phyloP scores from a whole-genome alignment of 2,113 vertebrate genomes.

The Siniperca knerii region DNA sequence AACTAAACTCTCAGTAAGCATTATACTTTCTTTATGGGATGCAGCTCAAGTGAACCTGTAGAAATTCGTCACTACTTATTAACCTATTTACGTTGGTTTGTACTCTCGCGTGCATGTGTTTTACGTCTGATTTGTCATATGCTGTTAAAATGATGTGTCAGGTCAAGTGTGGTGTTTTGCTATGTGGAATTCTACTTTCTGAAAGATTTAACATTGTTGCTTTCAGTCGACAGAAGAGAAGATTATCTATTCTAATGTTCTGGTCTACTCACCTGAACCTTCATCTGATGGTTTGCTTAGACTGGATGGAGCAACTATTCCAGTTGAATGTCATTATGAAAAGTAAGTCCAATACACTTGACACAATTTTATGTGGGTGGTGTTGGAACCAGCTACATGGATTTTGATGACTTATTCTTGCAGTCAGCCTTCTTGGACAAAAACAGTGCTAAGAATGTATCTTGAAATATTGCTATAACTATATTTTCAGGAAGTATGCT shows the following conservation, averaged over 20 bases:
- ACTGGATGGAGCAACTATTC: conserved; percentile 64
- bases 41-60: not conserved
- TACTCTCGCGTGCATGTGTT: too few species aligned
- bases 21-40: not conserved
- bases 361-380: not conserved
- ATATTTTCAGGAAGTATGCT: conserved; percentile 64
- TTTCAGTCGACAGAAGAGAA: conserved; percentile 73
- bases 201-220: not conserved
- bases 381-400: not conserved
- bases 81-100: not conserved
- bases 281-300: conserved; percentile 66
- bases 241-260: conserved; percentile 76
- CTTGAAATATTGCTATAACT: not conserved
- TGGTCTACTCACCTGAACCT: conserved; percentile 76
- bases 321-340: conserved; percentile 80
- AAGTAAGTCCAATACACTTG: conserved; percentile 54
- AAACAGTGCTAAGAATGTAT: too few species aligned
- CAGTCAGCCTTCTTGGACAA: rapidly evolving
- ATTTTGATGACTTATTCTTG: not conserved
- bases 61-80: not conserved
- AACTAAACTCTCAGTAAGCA: conserved; percentile 75
- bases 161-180: too few species aligned
- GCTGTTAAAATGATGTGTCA: too few species aligned
- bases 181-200: not conserved
- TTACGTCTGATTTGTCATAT: not conserved